A percentile compares a stretch with the other conserved stretches of the same genome.
phyloP scores from a whole-genome alignment of 1,140 invertebrate genomes.

The Zaprionus nigranus region DNA sequence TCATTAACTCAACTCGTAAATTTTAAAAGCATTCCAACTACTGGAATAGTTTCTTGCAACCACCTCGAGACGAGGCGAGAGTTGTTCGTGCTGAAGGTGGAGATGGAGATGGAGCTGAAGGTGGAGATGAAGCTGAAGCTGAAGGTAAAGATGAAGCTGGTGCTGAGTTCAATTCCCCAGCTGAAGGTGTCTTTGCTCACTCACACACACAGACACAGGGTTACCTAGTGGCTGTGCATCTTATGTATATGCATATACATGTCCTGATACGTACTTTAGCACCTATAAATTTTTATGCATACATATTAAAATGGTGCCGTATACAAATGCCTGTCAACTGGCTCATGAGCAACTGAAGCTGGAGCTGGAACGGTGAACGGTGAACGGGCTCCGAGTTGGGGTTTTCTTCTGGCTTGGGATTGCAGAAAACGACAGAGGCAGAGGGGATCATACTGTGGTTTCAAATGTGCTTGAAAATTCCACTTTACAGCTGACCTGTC shows the following conservation, averaged over 20 bases:
- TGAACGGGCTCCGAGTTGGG: neutral
- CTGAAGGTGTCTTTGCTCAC: slow-evolving; percentile 28
- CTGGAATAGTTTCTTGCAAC: slow-evolving; percentile 44
- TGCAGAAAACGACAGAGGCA: neutral
- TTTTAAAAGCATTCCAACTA: slow-evolving; percentile 54
- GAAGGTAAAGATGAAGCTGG: neutral
- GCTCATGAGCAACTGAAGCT: slow-evolving; percentile 3
- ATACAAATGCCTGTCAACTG: slow-evolving; percentile 51
- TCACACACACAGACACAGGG: neutral
- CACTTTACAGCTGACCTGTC: slow-evolving; percentile 56
- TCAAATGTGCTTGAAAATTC: slow-evolving; percentile 64
- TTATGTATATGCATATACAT: slow-evolving; percentile 64
- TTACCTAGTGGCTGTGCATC: slow-evolving; percentile 21
- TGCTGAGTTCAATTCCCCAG: slow-evolving; percentile 1
- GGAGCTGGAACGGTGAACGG: neutral
- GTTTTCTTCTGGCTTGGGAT: neutral
- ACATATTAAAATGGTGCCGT: slow-evolving; percentile 68
- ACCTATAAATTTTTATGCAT: slow-evolving; percentile 80
- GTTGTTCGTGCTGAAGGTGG: neutral
- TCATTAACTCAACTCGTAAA: slow-evolving; percentile 59
- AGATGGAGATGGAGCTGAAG: neutral
- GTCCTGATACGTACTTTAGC: slow-evolving; percentile 75
- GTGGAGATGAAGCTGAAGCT: neutral
- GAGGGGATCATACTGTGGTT: slow-evolving; percentile 37
- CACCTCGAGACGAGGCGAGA: neutral